Conservation (phyloP, 2,888 invertebrate species). For the Liopterus haemorrhoidalis region DNA sequence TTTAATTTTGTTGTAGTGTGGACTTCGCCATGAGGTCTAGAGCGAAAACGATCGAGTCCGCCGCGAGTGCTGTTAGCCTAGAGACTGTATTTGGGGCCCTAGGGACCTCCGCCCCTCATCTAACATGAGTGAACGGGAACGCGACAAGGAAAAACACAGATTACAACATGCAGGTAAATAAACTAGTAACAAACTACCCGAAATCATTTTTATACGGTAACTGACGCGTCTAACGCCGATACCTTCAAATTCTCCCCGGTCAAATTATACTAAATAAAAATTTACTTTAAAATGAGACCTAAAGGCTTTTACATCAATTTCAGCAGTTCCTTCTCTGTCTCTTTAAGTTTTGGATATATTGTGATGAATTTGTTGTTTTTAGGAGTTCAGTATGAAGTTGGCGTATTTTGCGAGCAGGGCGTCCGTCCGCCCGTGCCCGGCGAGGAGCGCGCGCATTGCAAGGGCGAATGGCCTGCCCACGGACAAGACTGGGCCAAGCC, state of each 20-base stretch:
- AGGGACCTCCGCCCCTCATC: slow-evolving; percentile 29
- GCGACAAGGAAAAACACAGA: slow-evolving; percentile 24
- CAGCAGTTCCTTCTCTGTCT: slow-evolving; percentile 23
- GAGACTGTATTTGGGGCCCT: slow-evolving; percentile 32
- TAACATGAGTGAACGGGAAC: slow-evolving; percentile 40
- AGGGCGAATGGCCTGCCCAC: slow-evolving; percentile 38
- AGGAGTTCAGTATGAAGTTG: too few relatives aligned
- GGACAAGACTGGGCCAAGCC: slow-evolving; percentile 18
- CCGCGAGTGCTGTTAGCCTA: slow-evolving; percentile 23
- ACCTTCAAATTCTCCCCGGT: too few relatives aligned
- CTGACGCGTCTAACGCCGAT: too few relatives aligned
- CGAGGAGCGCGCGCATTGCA: slow-evolving; percentile 52
- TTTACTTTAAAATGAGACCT: slow-evolving; percentile 36
- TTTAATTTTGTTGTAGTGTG: slow-evolving; percentile 30
- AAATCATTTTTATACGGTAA: too few relatives aligned
- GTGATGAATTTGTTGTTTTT: too few relatives aligned
- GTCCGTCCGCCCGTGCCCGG: slow-evolving; percentile 82
- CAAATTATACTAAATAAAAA: too few relatives aligned
- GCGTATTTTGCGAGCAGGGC: slow-evolving; percentile 66
- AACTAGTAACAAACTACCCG: too few relatives aligned
- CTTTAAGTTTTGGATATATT: too few relatives aligned
- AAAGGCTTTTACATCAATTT: slow-evolving; percentile 17
- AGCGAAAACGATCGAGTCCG: slow-evolving; percentile 18
- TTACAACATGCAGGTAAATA: slow-evolving; percentile 16
- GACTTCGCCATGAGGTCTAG: slow-evolving; percentile 39